Evolutionary conservation across 2,888 invertebrate species (phyloP).

Genomic region (Clepsis dumicolana): DNA sequence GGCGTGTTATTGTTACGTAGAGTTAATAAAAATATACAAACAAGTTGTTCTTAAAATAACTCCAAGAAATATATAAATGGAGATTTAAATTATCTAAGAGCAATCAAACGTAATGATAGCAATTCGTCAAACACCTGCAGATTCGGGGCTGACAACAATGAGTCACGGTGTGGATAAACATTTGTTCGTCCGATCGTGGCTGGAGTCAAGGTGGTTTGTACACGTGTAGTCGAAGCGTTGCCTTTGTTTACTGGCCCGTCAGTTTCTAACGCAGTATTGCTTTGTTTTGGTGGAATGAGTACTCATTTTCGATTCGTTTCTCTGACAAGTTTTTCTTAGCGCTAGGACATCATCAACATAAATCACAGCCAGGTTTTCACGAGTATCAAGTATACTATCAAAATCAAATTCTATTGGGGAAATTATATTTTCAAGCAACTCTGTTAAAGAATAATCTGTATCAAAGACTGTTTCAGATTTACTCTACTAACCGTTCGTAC

Average conservation of each 20-base stretch:
- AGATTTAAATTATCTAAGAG: neutral
- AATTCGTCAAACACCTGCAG: slow-evolving; percentile 36
- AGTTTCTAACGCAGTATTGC: neutral
- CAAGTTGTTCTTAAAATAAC: neutral
- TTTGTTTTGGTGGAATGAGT: neutral
- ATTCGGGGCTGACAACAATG: slow-evolving; percentile 10
- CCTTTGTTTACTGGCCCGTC: slow-evolving; percentile 19
- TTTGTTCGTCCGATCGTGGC: neutral
- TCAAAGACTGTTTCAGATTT: too few species aligned
- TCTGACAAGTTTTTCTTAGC: neutral
- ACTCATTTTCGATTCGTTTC: neutral
- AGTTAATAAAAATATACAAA: neutral
- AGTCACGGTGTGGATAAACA: slow-evolving; percentile 34
- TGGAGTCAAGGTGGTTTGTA: slow-evolving; percentile 29
- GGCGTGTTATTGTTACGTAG: neutral
- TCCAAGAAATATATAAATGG: neutral
- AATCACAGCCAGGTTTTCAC: neutral
- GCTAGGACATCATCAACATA: neutral
- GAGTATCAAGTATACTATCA: neutral
- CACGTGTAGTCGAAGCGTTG: slow-evolving; percentile 4
- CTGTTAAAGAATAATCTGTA: neutral
- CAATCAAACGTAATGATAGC: slow-evolving; percentile 18
- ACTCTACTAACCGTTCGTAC: too few species aligned
- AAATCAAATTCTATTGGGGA: neutral
- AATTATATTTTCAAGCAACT: neutral